These are phyloP conservation scores for Eueides isabella DNA, from an alignment of 1,140 invertebrate species.

Conservation along the genomic window DNA sequence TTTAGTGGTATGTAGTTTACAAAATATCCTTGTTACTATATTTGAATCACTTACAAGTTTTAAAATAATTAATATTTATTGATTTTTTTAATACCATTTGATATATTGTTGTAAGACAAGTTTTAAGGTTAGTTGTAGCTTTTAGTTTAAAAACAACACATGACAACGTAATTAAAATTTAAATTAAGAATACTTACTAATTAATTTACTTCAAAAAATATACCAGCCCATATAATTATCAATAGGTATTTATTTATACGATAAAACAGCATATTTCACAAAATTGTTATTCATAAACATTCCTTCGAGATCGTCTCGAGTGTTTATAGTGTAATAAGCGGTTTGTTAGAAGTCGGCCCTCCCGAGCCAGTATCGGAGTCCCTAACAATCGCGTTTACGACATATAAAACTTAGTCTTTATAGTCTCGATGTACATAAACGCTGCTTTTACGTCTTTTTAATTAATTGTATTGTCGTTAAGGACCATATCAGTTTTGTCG, in stretches of 20 bases:
- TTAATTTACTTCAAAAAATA: not conserved
- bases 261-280: conserved; percentile 4
- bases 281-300: conserved; percentile 4
- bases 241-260: not conserved
- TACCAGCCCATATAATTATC: not conserved
- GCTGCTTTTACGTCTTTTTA: conserved; percentile 81
- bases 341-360: conserved; percentile 45
- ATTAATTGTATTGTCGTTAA: conserved; percentile 80
- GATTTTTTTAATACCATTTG: too few species aligned
- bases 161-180: too few species aligned
- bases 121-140: too few species aligned
- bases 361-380: conserved; percentile 59
- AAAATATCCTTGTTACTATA: not conserved
- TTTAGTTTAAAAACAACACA: too few species aligned
- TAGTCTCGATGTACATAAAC: conserved; percentile 80
- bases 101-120: too few species aligned
- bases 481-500: conserved; percentile 71
- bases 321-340: conserved; percentile 54
- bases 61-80: not conserved
- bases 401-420: conserved; percentile 83
- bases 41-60: too few species aligned
- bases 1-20: not conserved
- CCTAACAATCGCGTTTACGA: conserved; percentile 81
- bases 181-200: too few species aligned
- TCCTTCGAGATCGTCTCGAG: conserved; percentile 34